phyloP scores from a whole-genome alignment of 2,888 invertebrate species.

The Carpatolechia fugitivella region DNA sequence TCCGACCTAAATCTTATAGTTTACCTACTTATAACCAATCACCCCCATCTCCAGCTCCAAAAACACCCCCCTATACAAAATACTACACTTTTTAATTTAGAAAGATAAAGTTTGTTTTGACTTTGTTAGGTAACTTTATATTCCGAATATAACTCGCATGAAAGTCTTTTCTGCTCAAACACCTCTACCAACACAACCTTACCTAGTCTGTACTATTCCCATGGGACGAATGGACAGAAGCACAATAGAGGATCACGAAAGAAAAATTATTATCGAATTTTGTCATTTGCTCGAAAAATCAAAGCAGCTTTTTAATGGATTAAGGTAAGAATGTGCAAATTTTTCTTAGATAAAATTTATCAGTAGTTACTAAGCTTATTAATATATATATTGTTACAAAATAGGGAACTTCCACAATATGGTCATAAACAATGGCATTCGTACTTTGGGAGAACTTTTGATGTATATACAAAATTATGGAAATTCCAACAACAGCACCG shows the following conservation, averaged over 20 bases:
- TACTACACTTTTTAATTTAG: too few relatives aligned
- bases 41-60: too few relatives aligned
- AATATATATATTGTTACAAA: neutral
- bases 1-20: too few relatives aligned
- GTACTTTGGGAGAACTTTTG: slow-evolving; percentile 97
- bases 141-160: too few relatives aligned
- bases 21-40: too few relatives aligned
- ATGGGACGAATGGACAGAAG: slow-evolving; percentile 20
- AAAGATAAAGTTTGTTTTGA: too few relatives aligned
- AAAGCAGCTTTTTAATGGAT: slow-evolving; percentile 97
- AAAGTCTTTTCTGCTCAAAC: too few relatives aligned
- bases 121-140: too few relatives aligned
- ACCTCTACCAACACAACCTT: too few relatives aligned
- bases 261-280: slow-evolving; percentile 96
- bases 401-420: slow-evolving; percentile 97
- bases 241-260: slow-evolving; percentile 87
- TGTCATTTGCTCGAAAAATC: slow-evolving; percentile 97
- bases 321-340: slow-evolving; percentile 81
- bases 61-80: too few relatives aligned
- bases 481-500: slow-evolving; percentile 98
- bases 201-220: neutral
- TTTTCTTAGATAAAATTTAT: too few relatives aligned
- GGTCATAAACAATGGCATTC: slow-evolving; percentile 99
- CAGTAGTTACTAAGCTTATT: neutral
- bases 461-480: slow-evolving; percentile 98